Evolutionary conservation across 2,113 vertebrate species (phyloP).

Genomic region (Sorex fumeus): DNA sequence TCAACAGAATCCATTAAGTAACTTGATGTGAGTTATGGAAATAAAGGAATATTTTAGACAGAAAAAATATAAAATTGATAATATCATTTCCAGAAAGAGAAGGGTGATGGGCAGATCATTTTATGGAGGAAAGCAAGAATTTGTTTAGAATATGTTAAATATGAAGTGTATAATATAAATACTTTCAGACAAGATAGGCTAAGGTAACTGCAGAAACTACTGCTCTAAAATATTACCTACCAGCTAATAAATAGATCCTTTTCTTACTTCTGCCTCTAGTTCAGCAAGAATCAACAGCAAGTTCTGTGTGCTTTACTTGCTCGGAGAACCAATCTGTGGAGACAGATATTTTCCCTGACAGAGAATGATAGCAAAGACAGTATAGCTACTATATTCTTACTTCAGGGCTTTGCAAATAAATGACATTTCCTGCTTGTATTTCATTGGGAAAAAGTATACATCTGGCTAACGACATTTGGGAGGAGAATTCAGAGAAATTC

Average conservation of each 20-base stretch:
- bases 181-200: not conserved
- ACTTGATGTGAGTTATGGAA: not conserved
- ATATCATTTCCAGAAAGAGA: not conserved
- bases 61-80: not conserved
- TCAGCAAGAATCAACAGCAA: not conserved
- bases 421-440: not conserved
- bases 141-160: not conserved
- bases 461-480: not conserved
- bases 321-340: not conserved
- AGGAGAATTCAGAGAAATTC: not conserved
- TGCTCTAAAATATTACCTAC: not conserved
- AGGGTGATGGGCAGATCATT: not conserved
- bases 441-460: not conserved
- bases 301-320: not conserved
- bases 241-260: not conserved
- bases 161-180: not conserved
- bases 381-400: not conserved
- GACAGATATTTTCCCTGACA: not conserved
- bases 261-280: not conserved
- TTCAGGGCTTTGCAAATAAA: not conserved
- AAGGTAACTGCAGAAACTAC: not conserved
- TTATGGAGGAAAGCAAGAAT: not conserved
- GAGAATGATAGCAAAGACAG: not conserved
- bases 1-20: not conserved
- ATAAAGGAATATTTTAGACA: not conserved